Conservation (phyloP, 2,113 vertebrate species). For the Cephalophus harveyi region DNA sequence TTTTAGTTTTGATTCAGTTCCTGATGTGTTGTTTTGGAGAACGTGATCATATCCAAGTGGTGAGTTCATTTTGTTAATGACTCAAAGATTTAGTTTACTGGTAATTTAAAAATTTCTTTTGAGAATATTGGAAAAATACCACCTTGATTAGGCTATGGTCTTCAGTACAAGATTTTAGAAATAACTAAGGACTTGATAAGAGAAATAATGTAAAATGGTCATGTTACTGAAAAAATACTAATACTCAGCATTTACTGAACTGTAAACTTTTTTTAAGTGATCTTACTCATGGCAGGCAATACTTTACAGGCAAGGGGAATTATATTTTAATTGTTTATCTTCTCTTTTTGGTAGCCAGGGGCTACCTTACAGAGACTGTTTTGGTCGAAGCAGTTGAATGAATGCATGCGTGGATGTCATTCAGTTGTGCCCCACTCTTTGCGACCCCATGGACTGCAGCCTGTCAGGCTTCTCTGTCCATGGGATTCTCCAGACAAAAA, state of each 20-base stretch:
- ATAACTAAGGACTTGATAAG: background rate
- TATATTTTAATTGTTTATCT: background rate
- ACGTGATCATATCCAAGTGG: background rate
- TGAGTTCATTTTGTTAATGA: slow-evolving; percentile 6
- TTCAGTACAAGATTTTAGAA: slow-evolving; percentile 10
- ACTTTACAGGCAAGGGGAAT: background rate
- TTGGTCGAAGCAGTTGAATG: background rate
- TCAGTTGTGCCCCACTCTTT: background rate
- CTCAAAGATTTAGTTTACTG: background rate
- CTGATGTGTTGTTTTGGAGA: background rate
- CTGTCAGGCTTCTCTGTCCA: background rate
- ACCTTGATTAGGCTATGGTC: slow-evolving; percentile 1
- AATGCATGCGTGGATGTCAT: background rate
- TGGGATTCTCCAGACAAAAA: background rate
- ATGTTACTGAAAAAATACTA: background rate
- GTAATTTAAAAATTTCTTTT: background rate
- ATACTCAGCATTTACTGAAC: background rate
- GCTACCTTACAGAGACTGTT: background rate
- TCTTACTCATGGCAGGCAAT: background rate
- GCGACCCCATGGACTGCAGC: background rate
- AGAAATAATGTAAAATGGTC: background rate
- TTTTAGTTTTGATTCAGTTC: slow-evolving; percentile 31
- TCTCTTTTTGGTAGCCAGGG: background rate
- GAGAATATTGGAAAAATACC: background rate
- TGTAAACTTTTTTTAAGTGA: slow-evolving; percentile 12